Conservation (phyloP, 2,888 invertebrate species). For the Anagyrus pseudococci region DNA sequence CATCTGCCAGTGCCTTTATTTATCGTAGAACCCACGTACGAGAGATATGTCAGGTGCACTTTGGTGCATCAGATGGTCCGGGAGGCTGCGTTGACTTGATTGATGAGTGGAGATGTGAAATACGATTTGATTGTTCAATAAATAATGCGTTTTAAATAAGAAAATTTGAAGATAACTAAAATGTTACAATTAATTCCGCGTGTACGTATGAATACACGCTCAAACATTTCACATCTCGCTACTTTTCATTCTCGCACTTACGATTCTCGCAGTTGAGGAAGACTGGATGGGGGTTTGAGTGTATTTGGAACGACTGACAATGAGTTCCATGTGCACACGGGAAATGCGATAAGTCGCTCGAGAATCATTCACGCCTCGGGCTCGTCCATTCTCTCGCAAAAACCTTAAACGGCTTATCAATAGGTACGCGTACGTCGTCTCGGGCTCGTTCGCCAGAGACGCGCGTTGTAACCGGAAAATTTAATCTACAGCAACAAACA, state of each 20-base stretch:
- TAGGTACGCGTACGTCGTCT: no score
- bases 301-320: conserved; percentile 22
- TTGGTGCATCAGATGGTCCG: not conserved
- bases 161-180: no score
- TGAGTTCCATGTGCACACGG: conserved; percentile 13
- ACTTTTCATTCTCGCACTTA: conserved; percentile 10
- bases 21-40: conserved; percentile 30
- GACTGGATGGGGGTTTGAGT: conserved; percentile 27
- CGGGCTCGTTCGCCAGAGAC: no score
- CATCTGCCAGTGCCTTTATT: conserved; percentile 47
- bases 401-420: not conserved
- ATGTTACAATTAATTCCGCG: no score
- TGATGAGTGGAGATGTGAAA: not conserved
- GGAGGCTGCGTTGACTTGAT: conserved; percentile 4
- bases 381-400: not conserved
- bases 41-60: conserved; percentile 41
- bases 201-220: no score
- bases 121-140: not conserved
- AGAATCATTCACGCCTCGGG: conserved; percentile 11
- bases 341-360: conserved; percentile 28
- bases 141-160: not conserved
- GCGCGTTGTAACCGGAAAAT: no score
- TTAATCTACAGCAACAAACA: conserved; percentile 1
- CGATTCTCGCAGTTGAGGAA: conserved; percentile 34
- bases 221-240: conserved; percentile 1